phyloP scores from a whole-genome alignment of 2,113 vertebrate genomes.

The Bubo blakistoni region DNA sequence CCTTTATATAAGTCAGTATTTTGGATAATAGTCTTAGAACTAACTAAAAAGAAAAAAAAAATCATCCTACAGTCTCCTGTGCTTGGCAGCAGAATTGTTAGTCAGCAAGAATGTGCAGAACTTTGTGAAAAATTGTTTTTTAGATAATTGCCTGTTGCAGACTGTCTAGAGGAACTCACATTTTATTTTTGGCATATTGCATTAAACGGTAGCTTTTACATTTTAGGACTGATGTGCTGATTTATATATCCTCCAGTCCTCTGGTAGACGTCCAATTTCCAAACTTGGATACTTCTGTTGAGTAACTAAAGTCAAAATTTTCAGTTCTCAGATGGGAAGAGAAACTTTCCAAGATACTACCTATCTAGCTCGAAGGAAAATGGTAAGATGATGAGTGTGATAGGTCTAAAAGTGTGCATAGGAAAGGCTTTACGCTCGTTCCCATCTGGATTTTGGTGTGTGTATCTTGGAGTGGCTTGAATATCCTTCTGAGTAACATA shows the following conservation, averaged over 20 bases:
- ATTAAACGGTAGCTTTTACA: conserved; percentile 29
- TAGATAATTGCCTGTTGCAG: conserved; percentile 65
- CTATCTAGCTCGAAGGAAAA: neutral
- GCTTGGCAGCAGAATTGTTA: conserved; percentile 48
- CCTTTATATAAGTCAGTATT: neutral
- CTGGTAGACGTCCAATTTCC: conserved; percentile 19
- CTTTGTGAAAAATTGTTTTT: conserved; percentile 60
- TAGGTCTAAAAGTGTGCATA: neutral
- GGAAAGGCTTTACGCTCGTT: neutral
- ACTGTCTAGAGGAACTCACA: conserved; percentile 48
- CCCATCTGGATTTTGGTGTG: neutral
- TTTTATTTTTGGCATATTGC: conserved; percentile 49
- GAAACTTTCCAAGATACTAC: neutral
- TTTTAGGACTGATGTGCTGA: conserved; percentile 20
- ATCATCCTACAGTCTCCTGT: neutral
- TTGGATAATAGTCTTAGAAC: conserved; percentile 38
- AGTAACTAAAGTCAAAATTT: neutral
- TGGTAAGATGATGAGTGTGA: neutral
- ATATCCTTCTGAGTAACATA: neutral
- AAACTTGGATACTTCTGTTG: neutral
- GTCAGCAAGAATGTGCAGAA: conserved; percentile 52
- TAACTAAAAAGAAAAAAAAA: neutral
- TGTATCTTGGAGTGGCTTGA: neutral
- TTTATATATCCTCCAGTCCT: conserved; percentile 9
- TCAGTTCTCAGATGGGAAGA: neutral